Evolutionary conservation across 1,140 invertebrate species (phyloP).

Genomic region (Pseudomyrmex gracilis): DNA sequence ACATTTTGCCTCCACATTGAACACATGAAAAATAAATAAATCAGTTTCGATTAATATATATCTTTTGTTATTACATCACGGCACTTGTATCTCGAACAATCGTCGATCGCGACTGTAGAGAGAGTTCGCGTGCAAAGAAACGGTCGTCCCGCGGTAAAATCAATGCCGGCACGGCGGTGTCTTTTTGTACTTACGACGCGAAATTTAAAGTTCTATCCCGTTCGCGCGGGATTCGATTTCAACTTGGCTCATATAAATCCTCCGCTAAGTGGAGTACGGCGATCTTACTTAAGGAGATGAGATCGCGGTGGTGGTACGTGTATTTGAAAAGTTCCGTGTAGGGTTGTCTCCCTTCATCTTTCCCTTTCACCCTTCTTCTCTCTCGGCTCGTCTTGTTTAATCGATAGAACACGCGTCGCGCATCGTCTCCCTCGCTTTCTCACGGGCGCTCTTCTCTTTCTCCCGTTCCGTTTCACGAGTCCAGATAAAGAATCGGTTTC

Average conservation of each 20-base stretch:
- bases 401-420: constrained; percentile 59
- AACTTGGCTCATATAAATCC: constrained; percentile 73
- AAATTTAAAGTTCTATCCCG: constrained; percentile 70
- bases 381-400: constrained; percentile 52
- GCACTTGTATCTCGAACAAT: not conserved
- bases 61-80: constrained; percentile 32
- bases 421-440: constrained; percentile 13
- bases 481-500: constrained; percentile 62
- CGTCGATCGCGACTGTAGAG: constrained; percentile 49
- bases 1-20: not conserved
- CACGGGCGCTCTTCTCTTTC: not conserved
- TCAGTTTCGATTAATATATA: too few relatives aligned
- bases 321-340: constrained; percentile 60
- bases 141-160: constrained; percentile 11
- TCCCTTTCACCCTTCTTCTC: not conserved
- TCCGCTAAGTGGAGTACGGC: constrained; percentile 64
- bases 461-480: not conserved
- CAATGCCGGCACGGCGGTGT: constrained; percentile 39
- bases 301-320: constrained; percentile 34
- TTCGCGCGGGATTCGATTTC: constrained; percentile 68
- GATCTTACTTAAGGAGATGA: constrained; percentile 71
- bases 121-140: constrained; percentile 19
- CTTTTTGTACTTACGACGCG: constrained; percentile 65
- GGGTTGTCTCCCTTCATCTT: not conserved
- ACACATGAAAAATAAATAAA: constrained; percentile 3